phyloP scores from a whole-genome alignment of 2,888 invertebrate species.

The Tipula lateralis region DNA sequence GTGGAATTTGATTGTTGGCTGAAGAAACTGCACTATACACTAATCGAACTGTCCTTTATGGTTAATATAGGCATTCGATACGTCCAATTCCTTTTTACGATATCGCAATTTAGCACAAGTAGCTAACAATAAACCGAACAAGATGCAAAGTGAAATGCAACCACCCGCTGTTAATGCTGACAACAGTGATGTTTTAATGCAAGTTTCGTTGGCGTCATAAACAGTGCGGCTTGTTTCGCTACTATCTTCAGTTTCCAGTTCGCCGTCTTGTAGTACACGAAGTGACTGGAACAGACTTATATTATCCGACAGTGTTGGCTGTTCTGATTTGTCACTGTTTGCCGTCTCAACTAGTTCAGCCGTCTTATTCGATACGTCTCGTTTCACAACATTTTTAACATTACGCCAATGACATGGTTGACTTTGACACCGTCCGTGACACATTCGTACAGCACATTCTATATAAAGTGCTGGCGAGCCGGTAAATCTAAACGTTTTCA shows the following conservation, averaged over 20 bases:
- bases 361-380: conserved; percentile 57
- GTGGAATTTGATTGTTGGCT: background rate
- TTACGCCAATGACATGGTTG: conserved; percentile 93
- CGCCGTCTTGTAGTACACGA: conserved; percentile 80
- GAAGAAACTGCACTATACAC: background rate
- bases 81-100: conserved; percentile 50
- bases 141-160: conserved; percentile 64
- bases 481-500: conserved; percentile 86
- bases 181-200: conserved; percentile 59
- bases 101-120: conserved; percentile 71
- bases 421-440: conserved; percentile 91
- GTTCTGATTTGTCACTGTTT: conserved; percentile 56
- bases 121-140: conserved; percentile 67
- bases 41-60: conserved; percentile 62
- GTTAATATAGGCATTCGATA: conserved; percentile 56
- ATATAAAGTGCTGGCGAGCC: conserved; percentile 91
- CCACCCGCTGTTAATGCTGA: conserved; percentile 64
- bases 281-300: conserved; percentile 85
- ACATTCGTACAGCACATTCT: conserved; percentile 93
- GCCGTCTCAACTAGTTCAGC: conserved; percentile 40
- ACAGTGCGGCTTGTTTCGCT: conserved; percentile 31
- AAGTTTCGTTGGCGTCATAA: conserved; percentile 55
- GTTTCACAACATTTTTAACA: conserved; percentile 71
- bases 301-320: conserved; percentile 68
- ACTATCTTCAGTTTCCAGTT: conserved; percentile 59